Conservation (phyloP, 2,797 vertebrate genomes). For the Dendrocincla tyrannina region DNA sequence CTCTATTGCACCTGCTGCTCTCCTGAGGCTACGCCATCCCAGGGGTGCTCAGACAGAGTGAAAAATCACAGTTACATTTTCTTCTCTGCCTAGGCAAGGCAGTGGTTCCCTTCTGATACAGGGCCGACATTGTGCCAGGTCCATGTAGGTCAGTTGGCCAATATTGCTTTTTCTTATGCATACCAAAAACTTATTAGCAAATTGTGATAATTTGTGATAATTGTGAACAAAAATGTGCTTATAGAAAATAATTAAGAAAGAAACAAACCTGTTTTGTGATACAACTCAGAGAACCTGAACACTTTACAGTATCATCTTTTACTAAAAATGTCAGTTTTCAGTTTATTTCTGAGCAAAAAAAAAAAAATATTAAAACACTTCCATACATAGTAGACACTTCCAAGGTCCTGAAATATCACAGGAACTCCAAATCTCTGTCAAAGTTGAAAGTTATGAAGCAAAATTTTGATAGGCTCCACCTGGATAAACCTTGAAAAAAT, state of each 20-base stretch:
- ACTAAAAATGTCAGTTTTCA: neutral
- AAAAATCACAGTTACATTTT: neutral
- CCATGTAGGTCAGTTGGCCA: neutral
- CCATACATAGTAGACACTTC: neutral
- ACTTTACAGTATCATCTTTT: neutral
- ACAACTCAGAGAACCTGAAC: neutral
- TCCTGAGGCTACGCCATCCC: neutral
- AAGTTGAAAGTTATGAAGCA: neutral
- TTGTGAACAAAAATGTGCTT: neutral
- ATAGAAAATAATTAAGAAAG: neutral
- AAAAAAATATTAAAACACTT: neutral
- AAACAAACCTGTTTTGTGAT: neutral
- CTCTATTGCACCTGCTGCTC: neutral
- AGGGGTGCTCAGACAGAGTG: neutral
- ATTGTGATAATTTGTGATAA: neutral
- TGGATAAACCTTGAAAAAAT: constrained; percentile 9
- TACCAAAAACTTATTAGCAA: neutral
- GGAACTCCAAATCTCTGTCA: neutral
- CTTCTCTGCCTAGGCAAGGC: neutral
- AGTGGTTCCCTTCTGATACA: neutral
- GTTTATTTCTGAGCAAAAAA: neutral
- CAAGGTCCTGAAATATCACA: neutral
- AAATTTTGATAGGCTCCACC: neutral
- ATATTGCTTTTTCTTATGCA: neutral
- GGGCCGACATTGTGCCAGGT: neutral